Evolutionary conservation across 2,113 vertebrate genomes (phyloP).

Genomic region (Orthonyx spaldingii): DNA sequence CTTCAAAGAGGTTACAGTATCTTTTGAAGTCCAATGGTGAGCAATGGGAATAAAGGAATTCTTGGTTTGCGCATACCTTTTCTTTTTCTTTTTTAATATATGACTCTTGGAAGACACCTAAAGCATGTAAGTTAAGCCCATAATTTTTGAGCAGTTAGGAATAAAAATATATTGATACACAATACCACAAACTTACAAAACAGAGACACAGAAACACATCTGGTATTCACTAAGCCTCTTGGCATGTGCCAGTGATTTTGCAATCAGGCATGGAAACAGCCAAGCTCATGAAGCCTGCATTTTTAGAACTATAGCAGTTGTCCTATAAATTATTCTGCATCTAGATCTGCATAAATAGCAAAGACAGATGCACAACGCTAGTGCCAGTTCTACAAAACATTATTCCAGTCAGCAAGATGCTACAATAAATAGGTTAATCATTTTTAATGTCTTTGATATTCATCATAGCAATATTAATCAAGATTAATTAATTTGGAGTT

Average conservation of each 20-base stretch:
- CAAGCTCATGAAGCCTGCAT: not conserved
- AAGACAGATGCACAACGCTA: constrained; percentile 31
- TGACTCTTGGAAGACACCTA: not conserved
- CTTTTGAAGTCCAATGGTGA: not conserved
- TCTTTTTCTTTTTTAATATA: too few species aligned
- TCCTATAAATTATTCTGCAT: not conserved
- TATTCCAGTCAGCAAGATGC: constrained; percentile 21
- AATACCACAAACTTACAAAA: not conserved
- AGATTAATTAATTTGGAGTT: constrained; percentile 40
- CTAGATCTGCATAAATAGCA: constrained; percentile 35
- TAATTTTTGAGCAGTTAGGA: not conserved
- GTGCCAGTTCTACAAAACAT: constrained; percentile 20
- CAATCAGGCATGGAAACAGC: not conserved
- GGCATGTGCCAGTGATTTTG: not conserved
- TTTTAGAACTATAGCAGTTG: not conserved
- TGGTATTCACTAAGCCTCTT: not conserved
- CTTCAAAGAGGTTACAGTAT: not conserved
- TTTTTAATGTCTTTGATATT: constrained; percentile 44
- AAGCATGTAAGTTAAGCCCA: not conserved
- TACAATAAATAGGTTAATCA: constrained; percentile 58
- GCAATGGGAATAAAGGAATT: not conserved
- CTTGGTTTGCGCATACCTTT: not conserved
- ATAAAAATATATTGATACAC: not conserved
- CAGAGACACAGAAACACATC: not conserved
- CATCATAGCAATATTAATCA: constrained; percentile 55